Percentiles rank a stretch among this genome's conserved stretches.
phyloP scores from a whole-genome alignment of 2,888 invertebrate species.

The Ganaspis brasiliensis region DNA sequence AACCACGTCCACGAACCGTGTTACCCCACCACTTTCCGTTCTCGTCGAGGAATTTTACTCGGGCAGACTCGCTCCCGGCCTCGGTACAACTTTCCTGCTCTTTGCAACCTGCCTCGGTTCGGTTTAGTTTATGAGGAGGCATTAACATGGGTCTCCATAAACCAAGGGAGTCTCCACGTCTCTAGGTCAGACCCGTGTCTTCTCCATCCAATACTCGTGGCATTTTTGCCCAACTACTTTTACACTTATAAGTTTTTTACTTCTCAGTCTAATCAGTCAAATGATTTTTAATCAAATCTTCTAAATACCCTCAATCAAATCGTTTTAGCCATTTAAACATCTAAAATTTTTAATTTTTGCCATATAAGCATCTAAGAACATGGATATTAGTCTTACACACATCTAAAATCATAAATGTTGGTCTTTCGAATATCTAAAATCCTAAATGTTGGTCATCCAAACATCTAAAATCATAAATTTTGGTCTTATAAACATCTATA shows the following conservation, averaged over 20 bases:
- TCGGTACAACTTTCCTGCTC: conserved; percentile 61
- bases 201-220: conserved; percentile 43
- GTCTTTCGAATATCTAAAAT: too few species aligned
- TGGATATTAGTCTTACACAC: too few species aligned
- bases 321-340: too few species aligned
- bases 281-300: too few species aligned
- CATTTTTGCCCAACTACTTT: conserved; percentile 1
- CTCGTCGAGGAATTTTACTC: conserved; percentile 79
- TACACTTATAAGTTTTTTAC: conserved; percentile 2
- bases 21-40: conserved; percentile 63
- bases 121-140: conserved; percentile 64
- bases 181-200: conserved; percentile 76
- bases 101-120: conserved; percentile 50
- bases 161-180: conserved; percentile 68
- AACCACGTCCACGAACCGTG: conserved; percentile 72
- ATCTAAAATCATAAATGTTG: too few species aligned
- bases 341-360: too few species aligned
- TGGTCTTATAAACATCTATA: too few species aligned
- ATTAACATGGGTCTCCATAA: conserved; percentile 72
- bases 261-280: neutral
- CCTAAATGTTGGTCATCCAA: too few species aligned
- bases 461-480: too few species aligned
- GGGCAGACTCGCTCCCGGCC: conserved; percentile 76
- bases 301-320: too few species aligned
- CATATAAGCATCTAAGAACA: too few species aligned